Evolutionary conservation across 2,113 vertebrate genomes (phyloP).

Genomic region (Dolichotis patagonum): DNA sequence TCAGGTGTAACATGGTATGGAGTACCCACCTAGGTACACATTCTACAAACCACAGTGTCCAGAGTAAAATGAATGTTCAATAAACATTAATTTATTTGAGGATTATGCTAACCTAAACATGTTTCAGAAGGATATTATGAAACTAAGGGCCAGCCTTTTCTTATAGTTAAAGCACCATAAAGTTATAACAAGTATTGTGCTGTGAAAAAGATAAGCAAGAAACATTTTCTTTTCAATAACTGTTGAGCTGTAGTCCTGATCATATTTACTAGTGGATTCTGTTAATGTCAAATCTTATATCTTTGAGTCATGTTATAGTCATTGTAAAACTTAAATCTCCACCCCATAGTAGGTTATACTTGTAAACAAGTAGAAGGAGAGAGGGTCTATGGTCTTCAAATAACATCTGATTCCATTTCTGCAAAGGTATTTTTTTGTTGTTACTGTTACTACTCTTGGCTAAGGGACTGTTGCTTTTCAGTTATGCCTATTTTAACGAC

Average conservation of each 20-base stretch:
- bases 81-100: background rate
- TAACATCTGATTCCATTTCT: background rate
- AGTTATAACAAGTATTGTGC: background rate
- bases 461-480: background rate
- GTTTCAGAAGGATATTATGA: background rate
- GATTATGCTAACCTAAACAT: background rate
- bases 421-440: background rate
- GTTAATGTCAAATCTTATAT: background rate
- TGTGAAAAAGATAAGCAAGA: background rate
- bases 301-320: background rate
- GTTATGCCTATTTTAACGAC: background rate
- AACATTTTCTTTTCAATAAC: background rate
- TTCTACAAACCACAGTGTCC: background rate
- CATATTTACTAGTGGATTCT: background rate
- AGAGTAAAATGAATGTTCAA: background rate
- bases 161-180: background rate
- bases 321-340: slow-evolving; percentile 2
- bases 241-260: background rate
- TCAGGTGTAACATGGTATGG: background rate
- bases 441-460: background rate
- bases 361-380: background rate
- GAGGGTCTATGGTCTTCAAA: background rate
- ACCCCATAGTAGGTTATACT: background rate
- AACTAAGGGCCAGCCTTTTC: background rate
- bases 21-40: background rate